Percentiles rank a stretch among this genome's conserved stretches.
phyloP scores from a whole-genome alignment of 2,113 vertebrate genomes.

The Gadus chalcogrammus region DNA sequence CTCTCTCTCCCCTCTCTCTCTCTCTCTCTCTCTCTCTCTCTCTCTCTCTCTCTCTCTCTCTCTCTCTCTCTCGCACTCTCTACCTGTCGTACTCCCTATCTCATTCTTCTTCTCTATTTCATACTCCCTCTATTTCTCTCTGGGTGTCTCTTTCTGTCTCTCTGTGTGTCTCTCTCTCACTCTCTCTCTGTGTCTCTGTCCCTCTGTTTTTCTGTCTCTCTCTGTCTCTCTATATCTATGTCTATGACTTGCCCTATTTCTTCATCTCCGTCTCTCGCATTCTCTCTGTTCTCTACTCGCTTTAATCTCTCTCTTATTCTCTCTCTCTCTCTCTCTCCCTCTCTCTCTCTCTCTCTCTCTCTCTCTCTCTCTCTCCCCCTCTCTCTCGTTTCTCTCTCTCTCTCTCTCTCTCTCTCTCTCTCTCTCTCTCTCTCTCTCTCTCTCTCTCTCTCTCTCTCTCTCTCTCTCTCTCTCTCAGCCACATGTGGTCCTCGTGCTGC shows the following conservation, averaged over 20 bases:
- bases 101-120: too few species aligned
- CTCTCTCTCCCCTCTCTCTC: constrained; percentile 12
- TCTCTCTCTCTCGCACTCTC: too few species aligned
- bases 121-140: too few species aligned
- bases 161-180: neutral
- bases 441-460: too few species aligned
- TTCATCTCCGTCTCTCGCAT: neutral
- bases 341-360: constrained; percentile 16
- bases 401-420: too few species aligned
- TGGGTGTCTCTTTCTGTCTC: too few species aligned
- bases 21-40: neutral
- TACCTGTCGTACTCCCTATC: too few species aligned
- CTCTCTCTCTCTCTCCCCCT: neutral
- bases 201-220: constrained; percentile 11
- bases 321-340: neutral
- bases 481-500: constrained; percentile 50
- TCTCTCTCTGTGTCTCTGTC: neutral
- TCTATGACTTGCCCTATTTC: neutral
- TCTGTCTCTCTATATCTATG: constrained; percentile 19
- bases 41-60: too few species aligned
- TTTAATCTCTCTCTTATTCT: neutral
- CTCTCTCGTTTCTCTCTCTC: too few species aligned
- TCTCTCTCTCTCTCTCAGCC: constrained; percentile 33
- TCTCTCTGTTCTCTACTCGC: neutral
- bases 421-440: too few species aligned